Percentiles rank a stretch among this genome's conserved stretches.
phyloP scores from a whole-genome alignment of 2,797 vertebrate genomes.

The Okamejei kenojei region DNA sequence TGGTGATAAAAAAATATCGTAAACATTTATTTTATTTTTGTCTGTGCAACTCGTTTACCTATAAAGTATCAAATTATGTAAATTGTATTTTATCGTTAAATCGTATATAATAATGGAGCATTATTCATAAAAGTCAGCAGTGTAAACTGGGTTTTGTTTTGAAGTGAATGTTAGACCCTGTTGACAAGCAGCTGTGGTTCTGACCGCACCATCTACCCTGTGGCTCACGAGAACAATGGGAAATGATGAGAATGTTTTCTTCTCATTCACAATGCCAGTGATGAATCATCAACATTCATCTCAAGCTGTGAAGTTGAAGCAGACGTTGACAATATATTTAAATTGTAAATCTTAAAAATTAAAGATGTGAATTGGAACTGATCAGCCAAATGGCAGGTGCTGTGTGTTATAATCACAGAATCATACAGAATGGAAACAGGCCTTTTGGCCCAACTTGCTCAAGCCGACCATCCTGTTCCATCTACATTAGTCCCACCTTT shows the following conservation, averaged over 20 bases:
- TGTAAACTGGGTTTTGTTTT: not conserved
- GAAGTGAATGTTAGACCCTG: not conserved
- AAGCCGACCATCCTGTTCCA: no score
- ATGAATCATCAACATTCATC: not conserved
- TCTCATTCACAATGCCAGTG: not conserved
- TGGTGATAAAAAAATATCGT: not conserved
- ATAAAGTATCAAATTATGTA: not conserved
- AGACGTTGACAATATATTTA: not conserved
- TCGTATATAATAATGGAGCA: no score
- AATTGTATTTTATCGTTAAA: not conserved
- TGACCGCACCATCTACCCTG: not conserved
- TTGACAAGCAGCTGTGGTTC: not conserved
- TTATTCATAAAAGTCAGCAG: not conserved
- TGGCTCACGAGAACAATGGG: not conserved
- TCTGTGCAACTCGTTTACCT: not conserved
- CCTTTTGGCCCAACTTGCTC: no score
- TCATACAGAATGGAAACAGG: no score
- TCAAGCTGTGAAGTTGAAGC: not conserved
- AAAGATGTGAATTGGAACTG: not conserved
- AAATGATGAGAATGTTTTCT: constrained; percentile 1
- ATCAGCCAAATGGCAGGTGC: not conserved
- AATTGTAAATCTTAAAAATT: not conserved
- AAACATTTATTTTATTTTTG: not conserved
- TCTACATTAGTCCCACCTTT: no score
- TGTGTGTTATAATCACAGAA: not conserved